phyloP scores from a whole-genome alignment of 2,888 invertebrate genomes.

The Gortyna flavago region DNA sequence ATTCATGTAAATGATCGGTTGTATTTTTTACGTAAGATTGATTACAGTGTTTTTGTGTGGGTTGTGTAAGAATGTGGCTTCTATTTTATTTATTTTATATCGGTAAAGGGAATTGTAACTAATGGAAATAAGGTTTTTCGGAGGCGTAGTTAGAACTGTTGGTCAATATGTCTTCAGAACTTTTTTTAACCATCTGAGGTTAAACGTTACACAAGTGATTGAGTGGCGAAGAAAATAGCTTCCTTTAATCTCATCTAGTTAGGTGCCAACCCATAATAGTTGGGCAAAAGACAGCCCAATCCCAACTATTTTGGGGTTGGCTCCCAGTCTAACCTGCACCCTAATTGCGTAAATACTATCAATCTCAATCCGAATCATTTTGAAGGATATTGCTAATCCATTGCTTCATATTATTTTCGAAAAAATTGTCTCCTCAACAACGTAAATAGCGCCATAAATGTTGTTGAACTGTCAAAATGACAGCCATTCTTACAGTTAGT shows the following conservation, averaged over 20 bases:
- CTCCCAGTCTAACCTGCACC: no score
- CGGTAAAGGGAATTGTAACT: conserved; percentile 10
- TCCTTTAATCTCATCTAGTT: neutral
- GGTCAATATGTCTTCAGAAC: neutral
- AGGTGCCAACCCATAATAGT: neutral
- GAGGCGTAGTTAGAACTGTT: neutral
- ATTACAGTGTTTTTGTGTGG: conserved; percentile 57
- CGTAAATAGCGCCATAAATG: no score
- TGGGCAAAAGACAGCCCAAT: neutral
- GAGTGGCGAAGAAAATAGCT: neutral
- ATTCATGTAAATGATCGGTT: conserved; percentile 67
- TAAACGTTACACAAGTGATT: neutral
- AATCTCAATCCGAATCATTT: no score
- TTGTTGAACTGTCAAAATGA: no score
- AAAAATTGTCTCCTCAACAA: no score
- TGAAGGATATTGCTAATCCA: no score
- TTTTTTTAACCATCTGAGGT: conserved; percentile 19
- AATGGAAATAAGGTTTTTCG: neutral
- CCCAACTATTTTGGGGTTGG: neutral
- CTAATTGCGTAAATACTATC: no score
- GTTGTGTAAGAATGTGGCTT: conserved; percentile 45
- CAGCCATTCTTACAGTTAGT: no score
- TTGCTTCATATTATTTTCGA: no score
- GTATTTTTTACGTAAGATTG: conserved; percentile 63
- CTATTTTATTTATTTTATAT: conserved; percentile 38